A percentile compares a stretch with the other conserved stretches of the same genome.
Conservation (phyloP, 2,888 invertebrate genomes). For the Apomyelois bistriatella region DNA sequence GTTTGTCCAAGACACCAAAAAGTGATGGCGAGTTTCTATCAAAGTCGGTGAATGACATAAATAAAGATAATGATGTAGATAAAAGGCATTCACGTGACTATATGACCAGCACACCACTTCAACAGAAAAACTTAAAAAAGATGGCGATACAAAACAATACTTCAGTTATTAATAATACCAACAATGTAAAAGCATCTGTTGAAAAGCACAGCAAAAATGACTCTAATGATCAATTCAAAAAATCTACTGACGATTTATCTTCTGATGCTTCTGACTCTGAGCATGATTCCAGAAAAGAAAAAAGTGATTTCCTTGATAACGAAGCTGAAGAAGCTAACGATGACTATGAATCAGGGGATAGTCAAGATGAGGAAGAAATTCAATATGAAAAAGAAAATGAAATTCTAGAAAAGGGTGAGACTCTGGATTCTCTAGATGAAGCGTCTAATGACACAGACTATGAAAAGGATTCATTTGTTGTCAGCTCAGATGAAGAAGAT, state of each 20-base stretch:
- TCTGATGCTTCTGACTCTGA: slow-evolving; percentile 29
- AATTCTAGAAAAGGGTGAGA: slow-evolving; percentile 72
- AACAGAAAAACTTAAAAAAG: slow-evolving; percentile 48
- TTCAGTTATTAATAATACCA: slow-evolving; percentile 43
- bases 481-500: slow-evolving; percentile 71
- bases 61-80: slow-evolving; percentile 31
- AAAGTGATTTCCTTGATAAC: slow-evolving; percentile 44
- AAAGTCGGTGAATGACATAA: slow-evolving; percentile 37
- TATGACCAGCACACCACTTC: slow-evolving; percentile 64
- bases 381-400: slow-evolving; percentile 72
- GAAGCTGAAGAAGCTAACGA: slow-evolving; percentile 65
- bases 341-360: slow-evolving; percentile 70
- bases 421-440: slow-evolving; percentile 69
- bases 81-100: slow-evolving; percentile 47
- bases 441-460: slow-evolving; percentile 66
- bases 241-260: slow-evolving; percentile 21
- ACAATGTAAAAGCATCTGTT: slow-evolving; percentile 18
- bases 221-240: slow-evolving; percentile 20
- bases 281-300: slow-evolving; percentile 25
- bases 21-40: slow-evolving; percentile 33
- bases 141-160: slow-evolving; percentile 48
- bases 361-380: slow-evolving; percentile 69
- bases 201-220: slow-evolving; percentile 23
- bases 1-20: slow-evolving; percentile 35
- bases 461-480: slow-evolving; percentile 78